Base-by-base conservation (phyloP, 1,140 invertebrate species). In the Archegozetes longisetosus region DNA sequence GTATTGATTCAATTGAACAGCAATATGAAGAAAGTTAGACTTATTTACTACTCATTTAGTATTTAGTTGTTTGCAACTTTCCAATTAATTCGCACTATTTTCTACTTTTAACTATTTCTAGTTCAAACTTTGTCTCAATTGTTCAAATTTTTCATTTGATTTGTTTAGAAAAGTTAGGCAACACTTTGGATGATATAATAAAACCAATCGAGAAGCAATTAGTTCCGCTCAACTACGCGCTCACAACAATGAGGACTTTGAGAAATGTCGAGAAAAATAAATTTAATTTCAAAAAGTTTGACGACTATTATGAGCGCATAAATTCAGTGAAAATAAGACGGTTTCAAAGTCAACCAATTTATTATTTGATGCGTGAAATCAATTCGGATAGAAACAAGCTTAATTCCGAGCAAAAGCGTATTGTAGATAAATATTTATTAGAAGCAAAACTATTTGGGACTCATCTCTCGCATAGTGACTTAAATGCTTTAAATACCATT, bases 381-480 rank as follows among this genome's bases (percentile, higher is more conserved):
- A 66, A 72, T 61, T 66, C 78, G 9, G 72, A 77, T 29, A 73
- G 79, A 55, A 55, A 66, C 17, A 67, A 67, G 60, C 70, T 84
- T 9, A 79, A 75, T 22, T 79, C 82, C 62, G 80, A 82, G 70
- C 79, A 88, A 71, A 75, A 76, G 53, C 76, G 84, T 63, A 67
- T 92, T 27, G 69, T 90, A 20, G 73, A 81, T 48, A 89, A 88
- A 72, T 88, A 83, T 72, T 66, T 84, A 50, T 68, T 88, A 2
- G 88, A 93, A 76, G 85, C 82, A 24, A 81, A 78, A 68, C 73
- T 90, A 4, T 87, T 86, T 74, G 89, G 88, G 0, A 70, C 89
- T 17, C 75, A 79, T 1, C 64, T 84, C 2, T 63, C 66, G 6
- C 69, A 70, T 28, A 67, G 67, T 29, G 66, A 75, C 0, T 67